These are phyloP conservation scores for Acrobasis consociella DNA, from an alignment of 2,888 invertebrate genomes.

Conservation along the genomic window DNA sequence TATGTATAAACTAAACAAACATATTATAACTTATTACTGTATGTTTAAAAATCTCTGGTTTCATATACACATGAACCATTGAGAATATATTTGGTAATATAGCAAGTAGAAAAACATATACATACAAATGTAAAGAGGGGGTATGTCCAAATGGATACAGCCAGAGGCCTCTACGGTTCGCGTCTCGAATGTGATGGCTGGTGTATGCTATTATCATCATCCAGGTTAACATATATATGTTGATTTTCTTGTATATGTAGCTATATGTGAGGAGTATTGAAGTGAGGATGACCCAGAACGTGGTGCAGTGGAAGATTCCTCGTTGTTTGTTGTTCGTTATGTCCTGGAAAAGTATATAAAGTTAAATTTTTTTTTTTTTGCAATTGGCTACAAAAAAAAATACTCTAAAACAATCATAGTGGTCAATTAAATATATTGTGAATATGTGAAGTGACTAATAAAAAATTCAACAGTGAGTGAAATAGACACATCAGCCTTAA, in stretches of 20 bases:
- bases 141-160: slow-evolving; percentile 65
- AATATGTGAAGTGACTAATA: too few species aligned
- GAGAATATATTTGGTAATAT: slow-evolving; percentile 54
- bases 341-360: slow-evolving; percentile 53
- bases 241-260: slow-evolving; percentile 48
- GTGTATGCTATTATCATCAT: slow-evolving; percentile 62
- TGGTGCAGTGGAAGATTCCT: slow-evolving; percentile 67
- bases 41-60: slow-evolving; percentile 41
- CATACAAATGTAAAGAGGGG: slow-evolving; percentile 46
- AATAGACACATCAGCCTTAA: too few species aligned
- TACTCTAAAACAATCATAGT: too few species aligned
- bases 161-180: slow-evolving; percentile 66
- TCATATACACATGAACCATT: slow-evolving; percentile 44
- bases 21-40: slow-evolving; percentile 36
- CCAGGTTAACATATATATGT: slow-evolving; percentile 52
- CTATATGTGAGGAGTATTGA: slow-evolving; percentile 47
- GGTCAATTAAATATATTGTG: too few species aligned
- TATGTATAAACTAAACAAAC: slow-evolving; percentile 29
- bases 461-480: too few species aligned
- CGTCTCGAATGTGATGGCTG: slow-evolving; percentile 68
- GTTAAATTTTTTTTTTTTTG: too few species aligned
- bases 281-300: slow-evolving; percentile 55
- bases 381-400: too few species aligned
- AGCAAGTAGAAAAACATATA: slow-evolving; percentile 52
- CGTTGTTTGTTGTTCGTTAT: slow-evolving; percentile 52